Evolutionary conservation across 2,797 vertebrate genomes (phyloP).

Genomic region (Ibycter americanus): DNA sequence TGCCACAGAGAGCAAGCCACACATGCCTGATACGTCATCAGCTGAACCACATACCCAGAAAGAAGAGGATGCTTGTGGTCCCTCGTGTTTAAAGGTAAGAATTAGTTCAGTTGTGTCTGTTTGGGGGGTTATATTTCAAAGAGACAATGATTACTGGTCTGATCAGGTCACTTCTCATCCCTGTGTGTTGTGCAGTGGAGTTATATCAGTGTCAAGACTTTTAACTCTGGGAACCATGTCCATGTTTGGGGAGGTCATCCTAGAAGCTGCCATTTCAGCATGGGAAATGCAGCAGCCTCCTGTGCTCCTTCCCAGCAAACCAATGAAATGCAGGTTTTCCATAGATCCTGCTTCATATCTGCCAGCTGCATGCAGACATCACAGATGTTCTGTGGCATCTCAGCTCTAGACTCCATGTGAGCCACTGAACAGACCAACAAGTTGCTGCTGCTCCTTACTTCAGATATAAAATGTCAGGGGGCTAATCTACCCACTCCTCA

Average conservation of each 20-base stretch:
- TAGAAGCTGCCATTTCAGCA: not conserved
- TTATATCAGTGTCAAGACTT: not conserved
- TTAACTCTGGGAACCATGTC: not conserved
- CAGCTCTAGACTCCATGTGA: not conserved
- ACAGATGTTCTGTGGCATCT: not conserved
- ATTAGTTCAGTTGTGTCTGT: not conserved
- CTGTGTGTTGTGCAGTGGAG: not conserved
- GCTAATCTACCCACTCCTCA: not conserved
- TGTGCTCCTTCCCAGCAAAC: not conserved
- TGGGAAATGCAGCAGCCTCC: not conserved
- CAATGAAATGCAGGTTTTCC: not conserved
- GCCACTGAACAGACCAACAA: not conserved
- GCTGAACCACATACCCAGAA: not conserved
- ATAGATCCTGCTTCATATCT: not conserved
- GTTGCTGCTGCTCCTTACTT: not conserved
- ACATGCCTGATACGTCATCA: not conserved
- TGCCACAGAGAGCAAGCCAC: not conserved
- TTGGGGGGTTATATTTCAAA: not conserved
- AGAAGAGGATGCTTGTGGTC: conserved; percentile 78
- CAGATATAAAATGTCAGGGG: not conserved
- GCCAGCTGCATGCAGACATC: not conserved
- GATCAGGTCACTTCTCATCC: not conserved
- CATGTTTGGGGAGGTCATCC: not conserved
- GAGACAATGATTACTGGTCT: not conserved
- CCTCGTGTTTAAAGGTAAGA: conserved; percentile 79